Conservation (phyloP, 2,797 vertebrate species). For the Sciurus carolinensis region DNA sequence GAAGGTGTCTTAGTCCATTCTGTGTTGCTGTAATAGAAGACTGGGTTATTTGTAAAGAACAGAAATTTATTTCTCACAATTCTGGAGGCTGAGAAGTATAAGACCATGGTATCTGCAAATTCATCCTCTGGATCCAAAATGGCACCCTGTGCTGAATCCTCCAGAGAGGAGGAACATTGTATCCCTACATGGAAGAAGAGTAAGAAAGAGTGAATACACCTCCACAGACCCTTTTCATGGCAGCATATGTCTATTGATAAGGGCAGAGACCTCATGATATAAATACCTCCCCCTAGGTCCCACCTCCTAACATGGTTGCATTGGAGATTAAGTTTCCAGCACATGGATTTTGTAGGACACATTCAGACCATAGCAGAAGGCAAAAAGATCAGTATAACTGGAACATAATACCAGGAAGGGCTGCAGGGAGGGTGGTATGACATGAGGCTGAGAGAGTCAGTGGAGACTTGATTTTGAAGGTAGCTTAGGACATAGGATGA, state of each 20-base stretch:
- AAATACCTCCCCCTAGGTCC: neutral
- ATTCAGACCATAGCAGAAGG: neutral
- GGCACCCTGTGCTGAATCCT: neutral
- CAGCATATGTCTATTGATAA: neutral
- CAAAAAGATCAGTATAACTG: neutral
- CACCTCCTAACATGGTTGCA: too few species aligned
- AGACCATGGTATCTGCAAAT: too few species aligned
- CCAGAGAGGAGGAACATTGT: neutral
- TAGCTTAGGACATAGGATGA: rapidly evolving
- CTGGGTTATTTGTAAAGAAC: neutral
- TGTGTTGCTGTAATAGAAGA: neutral
- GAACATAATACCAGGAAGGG: rapidly evolving
- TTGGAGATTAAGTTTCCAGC: neutral
- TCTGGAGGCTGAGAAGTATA: neutral
- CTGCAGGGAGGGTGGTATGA: rapidly evolving
- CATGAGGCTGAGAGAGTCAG: neutral
- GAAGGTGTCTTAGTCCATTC: neutral
- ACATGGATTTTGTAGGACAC: neutral
- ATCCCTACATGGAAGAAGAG: neutral
- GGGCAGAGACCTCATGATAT: neutral
- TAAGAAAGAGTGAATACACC: neutral
- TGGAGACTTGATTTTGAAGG: neutral
- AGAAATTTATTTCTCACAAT: neutral
- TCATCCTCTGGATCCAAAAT: neutral
- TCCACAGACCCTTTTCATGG: neutral